Evolutionary conservation across 2,888 invertebrate species (phyloP).

Genomic region (Drosophila anomelani): DNA sequence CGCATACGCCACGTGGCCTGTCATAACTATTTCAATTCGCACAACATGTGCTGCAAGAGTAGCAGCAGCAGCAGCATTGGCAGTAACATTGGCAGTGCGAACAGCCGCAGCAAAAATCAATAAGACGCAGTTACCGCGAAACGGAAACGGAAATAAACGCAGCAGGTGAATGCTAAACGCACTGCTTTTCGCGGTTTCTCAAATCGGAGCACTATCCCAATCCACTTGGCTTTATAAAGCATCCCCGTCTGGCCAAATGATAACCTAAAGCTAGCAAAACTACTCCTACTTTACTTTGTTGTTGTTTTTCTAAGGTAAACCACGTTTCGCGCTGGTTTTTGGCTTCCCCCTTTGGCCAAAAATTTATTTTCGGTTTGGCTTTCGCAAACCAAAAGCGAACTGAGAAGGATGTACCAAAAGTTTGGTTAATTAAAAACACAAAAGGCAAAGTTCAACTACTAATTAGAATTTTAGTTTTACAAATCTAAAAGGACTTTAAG

Average conservation of each 20-base stretch:
- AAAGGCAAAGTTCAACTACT: conserved; percentile 4
- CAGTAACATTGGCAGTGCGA: neutral
- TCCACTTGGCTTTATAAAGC: neutral
- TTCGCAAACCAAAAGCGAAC: neutral
- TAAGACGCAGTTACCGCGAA: conserved; percentile 33
- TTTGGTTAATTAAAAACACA: conserved; percentile 27
- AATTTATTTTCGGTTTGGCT: neutral
- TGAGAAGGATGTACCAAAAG: conserved; percentile 11
- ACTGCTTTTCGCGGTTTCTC: conserved; percentile 18
- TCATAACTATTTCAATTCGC: conserved; percentile 73
- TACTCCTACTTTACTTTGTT: conserved; percentile 12
- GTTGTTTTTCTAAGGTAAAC: conserved; percentile 15
- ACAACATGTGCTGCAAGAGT: conserved; percentile 64
- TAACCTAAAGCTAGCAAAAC: conserved; percentile 35
- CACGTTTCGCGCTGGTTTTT: conserved; percentile 15
- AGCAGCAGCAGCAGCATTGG: conserved; percentile 20
- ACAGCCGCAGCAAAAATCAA: conserved; percentile 44
- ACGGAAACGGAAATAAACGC: conserved; percentile 65
- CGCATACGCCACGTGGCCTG: conserved; percentile 43
- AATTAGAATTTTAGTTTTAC: conserved; percentile 17
- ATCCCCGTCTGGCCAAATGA: conserved; percentile 24
- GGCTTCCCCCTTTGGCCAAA: conserved; percentile 1
- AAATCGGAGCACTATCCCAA: conserved; percentile 6
- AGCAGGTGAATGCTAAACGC: conserved; percentile 59
- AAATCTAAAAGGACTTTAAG: neutral